Conservation (phyloP, 2,888 invertebrate genomes). For the Pachliopta kotzebuea region DNA sequence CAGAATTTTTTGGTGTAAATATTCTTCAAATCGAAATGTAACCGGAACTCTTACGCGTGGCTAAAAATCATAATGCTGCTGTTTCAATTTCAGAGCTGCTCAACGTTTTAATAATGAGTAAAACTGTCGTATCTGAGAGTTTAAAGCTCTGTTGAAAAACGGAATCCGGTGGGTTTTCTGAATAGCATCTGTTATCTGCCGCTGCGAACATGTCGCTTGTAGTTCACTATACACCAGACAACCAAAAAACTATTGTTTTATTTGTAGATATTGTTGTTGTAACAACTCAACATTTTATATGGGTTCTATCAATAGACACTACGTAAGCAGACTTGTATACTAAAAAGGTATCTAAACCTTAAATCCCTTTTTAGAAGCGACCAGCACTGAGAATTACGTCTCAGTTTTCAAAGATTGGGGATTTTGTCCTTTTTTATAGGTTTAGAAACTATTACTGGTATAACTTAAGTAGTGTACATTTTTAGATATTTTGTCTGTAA, state of each 20-base stretch:
- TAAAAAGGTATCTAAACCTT: too few relatives aligned
- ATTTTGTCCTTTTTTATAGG: too few relatives aligned
- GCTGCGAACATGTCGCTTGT: slow-evolving; percentile 40
- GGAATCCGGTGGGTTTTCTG: slow-evolving; percentile 53
- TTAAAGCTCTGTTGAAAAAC: slow-evolving; percentile 50
- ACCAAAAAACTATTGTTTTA: slow-evolving; percentile 44
- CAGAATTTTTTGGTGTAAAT: not conserved
- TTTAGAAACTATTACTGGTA: too few relatives aligned
- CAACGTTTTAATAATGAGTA: slow-evolving; percentile 45
- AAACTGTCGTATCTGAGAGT: slow-evolving; percentile 52
- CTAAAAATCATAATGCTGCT: slow-evolving; percentile 27
- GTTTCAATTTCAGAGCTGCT: slow-evolving; percentile 39
- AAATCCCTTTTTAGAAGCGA: too few relatives aligned
- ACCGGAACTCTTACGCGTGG: slow-evolving; percentile 11
- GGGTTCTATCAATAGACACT: not conserved
- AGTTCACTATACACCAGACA: slow-evolving; percentile 33
- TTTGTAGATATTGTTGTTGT: slow-evolving; percentile 15
- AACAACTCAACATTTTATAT: not conserved
- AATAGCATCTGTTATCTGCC: slow-evolving; percentile 49
- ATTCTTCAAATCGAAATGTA: not conserved
- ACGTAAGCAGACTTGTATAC: too few relatives aligned
- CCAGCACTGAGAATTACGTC: too few relatives aligned
- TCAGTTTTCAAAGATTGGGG: too few relatives aligned
- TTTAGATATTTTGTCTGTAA: too few relatives aligned
- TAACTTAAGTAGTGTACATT: too few relatives aligned